Base-by-base conservation (phyloP, 2,797 vertebrate genomes). In the Philypnodon macrostomus region DNA sequence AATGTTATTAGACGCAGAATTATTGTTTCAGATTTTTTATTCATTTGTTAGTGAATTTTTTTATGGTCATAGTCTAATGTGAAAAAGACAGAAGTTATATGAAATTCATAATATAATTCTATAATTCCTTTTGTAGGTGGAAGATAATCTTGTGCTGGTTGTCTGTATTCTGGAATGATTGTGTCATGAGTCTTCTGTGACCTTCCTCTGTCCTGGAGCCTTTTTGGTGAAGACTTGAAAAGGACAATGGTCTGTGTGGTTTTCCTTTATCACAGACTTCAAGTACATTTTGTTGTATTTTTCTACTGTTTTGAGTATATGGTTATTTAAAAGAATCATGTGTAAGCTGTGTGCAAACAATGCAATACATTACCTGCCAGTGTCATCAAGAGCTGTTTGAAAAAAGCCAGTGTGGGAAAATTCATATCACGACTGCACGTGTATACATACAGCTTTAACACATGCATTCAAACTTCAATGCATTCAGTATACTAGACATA, bases 121-220 rank as follows among this genome's bases (percentile, higher is more conserved):
- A n/a, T n/a, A n/a, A n/a, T n/a, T n/a, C n/a, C n/a, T n/a, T 49
- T 12, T 70, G 0, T 9, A 91, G 89, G 89, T 14, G 83, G 76
- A 7, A 80, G 77, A 72, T 90, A 79, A 89, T 67, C 33, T 32
- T 14, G 5, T 40, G n/a, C n/a, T n/a, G n/a, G n/a, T n/a, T n/a
- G n/a, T n/a, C n/a, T n/a, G n/a, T n/a, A n/a, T n/a, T n/a, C 33
- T 42, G 50, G 50, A 31, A n/a, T 35, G n/a, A n/a, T 4, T 1
- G 0, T 26, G 8, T 46, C 36, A 27, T 58, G 17, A 3, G 16
- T 54, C 32, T 11, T 44, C 44, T 7, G 16, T 44, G 35, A 13
- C 21, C 21, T 23, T 2, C 1, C 11, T 41, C 29, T 21, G 1
- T 37, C 13, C 15, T 35, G 26, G 32, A 17, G 41, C 9, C 14